A percentile compares a stretch with the other conserved stretches of the same genome.
phyloP scores from a whole-genome alignment of 1,140 invertebrate species.

The Chionoecetes opilio region DNA sequence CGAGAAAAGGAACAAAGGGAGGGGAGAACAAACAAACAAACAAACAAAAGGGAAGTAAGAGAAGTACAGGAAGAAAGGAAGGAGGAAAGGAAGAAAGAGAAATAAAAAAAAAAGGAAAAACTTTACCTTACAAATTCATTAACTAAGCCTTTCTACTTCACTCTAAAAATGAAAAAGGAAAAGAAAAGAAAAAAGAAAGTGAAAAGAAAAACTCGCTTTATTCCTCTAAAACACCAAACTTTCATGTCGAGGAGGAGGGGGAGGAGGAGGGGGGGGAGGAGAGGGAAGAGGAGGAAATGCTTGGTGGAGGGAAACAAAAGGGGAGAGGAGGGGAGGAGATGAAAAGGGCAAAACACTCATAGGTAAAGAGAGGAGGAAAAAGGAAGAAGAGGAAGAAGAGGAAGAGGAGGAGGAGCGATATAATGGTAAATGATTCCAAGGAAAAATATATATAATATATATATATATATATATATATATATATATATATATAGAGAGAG shows the following conservation, averaged over 20 bases:
- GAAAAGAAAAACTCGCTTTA: neutral
- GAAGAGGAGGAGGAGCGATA: neutral
- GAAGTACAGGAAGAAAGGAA: too few relatives aligned
- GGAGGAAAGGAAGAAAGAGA: too few relatives aligned
- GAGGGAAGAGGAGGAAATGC: neutral
- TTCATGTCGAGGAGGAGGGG: neutral
- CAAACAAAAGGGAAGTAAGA: too few relatives aligned
- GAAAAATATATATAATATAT: too few relatives aligned
- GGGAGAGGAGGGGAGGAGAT: neutral
- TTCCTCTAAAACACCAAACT: neutral
- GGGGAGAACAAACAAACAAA: too few relatives aligned
- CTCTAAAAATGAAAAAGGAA: too few relatives aligned
- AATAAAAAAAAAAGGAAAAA: too few relatives aligned
- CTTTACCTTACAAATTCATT: neutral
- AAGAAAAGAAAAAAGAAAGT: too few relatives aligned
- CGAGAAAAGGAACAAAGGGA: neutral
- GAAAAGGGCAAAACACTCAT: neutral
- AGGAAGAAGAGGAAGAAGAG: too few relatives aligned
- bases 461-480: too few relatives aligned
- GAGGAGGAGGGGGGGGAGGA: neutral
- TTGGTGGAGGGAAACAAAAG: neutral
- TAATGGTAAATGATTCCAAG: too few relatives aligned
- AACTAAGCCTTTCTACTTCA: neutral
- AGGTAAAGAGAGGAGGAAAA: neutral
- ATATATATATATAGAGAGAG: too few relatives aligned